phyloP scores from a whole-genome alignment of 1,140 invertebrate species.

The Chymomyza costata region DNA sequence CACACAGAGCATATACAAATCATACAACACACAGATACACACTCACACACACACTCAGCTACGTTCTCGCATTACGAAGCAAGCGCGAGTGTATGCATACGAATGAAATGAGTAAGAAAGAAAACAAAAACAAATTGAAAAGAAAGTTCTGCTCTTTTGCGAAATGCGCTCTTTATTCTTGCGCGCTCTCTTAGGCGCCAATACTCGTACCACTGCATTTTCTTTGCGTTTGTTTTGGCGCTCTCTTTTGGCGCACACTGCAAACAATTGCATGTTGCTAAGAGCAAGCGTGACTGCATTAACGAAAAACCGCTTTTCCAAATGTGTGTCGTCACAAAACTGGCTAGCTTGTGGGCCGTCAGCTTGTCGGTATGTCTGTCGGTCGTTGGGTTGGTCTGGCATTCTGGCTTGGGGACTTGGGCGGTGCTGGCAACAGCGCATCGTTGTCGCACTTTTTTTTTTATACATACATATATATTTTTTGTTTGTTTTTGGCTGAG shows the following conservation, averaged over 20 bases:
- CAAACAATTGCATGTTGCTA: constrained; percentile 31
- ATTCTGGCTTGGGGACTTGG: background rate
- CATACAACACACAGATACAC: constrained; percentile 32
- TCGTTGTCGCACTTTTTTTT: background rate
- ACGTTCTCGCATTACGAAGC: background rate
- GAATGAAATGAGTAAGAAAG: constrained; percentile 30
- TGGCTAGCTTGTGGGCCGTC: constrained; percentile 3
- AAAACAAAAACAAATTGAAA: constrained; percentile 64
- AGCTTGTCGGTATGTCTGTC: background rate
- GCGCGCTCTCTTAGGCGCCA: background rate
- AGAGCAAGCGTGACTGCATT: no score
- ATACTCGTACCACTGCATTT: no score
- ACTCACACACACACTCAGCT: constrained; percentile 22
- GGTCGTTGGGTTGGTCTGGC: background rate
- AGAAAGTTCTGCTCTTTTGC: constrained; percentile 52
- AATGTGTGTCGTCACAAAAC: constrained; percentile 66
- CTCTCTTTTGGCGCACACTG: constrained; percentile 20
- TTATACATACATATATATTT: no score
- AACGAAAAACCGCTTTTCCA: constrained; percentile 23
- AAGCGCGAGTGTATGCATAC: constrained; percentile 37
- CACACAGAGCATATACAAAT: constrained; percentile 46
- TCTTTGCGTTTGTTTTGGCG: constrained; percentile 17
- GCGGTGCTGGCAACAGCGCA: background rate
- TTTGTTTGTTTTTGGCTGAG: constrained; percentile 5
- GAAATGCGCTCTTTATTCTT: constrained; percentile 23